These are phyloP conservation scores for Strix uralensis DNA, from an alignment of 2,113 vertebrate species.

Conservation along the genomic window DNA sequence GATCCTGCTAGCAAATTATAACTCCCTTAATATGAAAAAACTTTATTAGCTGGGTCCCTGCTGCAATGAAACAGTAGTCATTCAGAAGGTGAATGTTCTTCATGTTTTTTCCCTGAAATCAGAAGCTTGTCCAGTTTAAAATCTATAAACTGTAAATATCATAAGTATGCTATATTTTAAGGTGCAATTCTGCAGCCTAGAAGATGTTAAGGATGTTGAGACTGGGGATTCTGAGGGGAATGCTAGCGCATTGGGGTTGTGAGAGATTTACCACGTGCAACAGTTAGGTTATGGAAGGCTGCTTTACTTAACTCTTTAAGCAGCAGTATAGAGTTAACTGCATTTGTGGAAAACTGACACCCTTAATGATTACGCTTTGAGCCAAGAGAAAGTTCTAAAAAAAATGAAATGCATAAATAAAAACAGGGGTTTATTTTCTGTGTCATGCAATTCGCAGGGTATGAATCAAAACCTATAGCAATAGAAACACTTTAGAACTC, in stretches of 20 bases:
- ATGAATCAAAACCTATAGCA: neutral
- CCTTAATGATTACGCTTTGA: neutral
- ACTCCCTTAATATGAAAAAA: constrained; percentile 61
- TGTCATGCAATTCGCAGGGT: accelerated
- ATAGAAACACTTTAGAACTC: neutral
- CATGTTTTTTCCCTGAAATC: neutral
- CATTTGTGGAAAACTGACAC: neutral
- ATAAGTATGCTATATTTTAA: neutral
- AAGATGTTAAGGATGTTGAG: neutral
- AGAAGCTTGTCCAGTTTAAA: neutral
- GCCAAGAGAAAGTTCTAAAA: neutral
- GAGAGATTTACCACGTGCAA: neutral
- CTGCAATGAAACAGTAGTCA: neutral
- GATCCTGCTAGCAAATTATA: constrained; percentile 63
- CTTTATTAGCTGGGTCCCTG: constrained; percentile 37
- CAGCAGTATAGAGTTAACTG: neutral
- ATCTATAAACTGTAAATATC: neutral
- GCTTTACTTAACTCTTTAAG: neutral
- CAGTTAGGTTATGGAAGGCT: neutral
- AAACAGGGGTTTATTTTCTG: neutral
- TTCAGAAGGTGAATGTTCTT: neutral
- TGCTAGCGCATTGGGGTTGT: too few relatives aligned
- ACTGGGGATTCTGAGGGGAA: neutral
- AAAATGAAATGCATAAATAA: neutral
- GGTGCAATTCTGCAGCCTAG: neutral